Evolutionary conservation across 1,140 invertebrate genomes (phyloP), one percentile per base, ranked within the genome.

Genomic region (Sminthurinus signatus): DNA sequence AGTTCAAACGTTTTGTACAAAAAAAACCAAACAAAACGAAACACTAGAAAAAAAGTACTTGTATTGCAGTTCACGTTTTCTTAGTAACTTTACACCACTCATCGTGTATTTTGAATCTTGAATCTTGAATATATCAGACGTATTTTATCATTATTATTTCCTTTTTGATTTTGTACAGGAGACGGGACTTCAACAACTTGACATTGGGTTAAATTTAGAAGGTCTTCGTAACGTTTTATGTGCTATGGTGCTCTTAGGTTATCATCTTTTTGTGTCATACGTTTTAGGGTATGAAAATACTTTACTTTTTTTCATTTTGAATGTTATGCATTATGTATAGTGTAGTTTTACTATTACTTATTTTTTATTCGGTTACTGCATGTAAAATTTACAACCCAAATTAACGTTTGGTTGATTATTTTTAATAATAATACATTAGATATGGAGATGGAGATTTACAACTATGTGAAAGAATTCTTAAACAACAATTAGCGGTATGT

Each of bases 251-350:
- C 78, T 96, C 1, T 78, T 96, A 1, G 85, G 83, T 0, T 95
- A 93, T 75, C 85, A 96, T 76, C 81, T 93, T 17, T 84, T 96
- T 54, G 84, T 93, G 0, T 84, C 86, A 15, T 91, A 90, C 73
- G 84, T 93, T 65, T 76, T 93, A 27, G 88, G 88, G 73, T 85
- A 89, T n/a, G n/a, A n/a, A n/a, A n/a, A n/a, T n/a, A n/a, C n/a
- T n/a, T n/a, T n/a, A n/a, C n/a, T n/a, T n/a, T n/a, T n/a, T n/a
- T n/a, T n/a, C n/a, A n/a, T n/a, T n/a, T n/a, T n/a, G n/a, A n/a
- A n/a, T n/a, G n/a, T n/a, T n/a, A n/a, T n/a, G n/a, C n/a, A n/a
- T n/a, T n/a, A n/a, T n/a, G n/a, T n/a, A n/a, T n/a, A n/a, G n/a
- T n/a, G n/a, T n/a, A n/a, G n/a, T n/a, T n/a, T n/a, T n/a, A n/a